These are phyloP conservation scores for Madoqua kirkii DNA, from an alignment of 2,113 vertebrate species.

Conservation along the genomic window DNA sequence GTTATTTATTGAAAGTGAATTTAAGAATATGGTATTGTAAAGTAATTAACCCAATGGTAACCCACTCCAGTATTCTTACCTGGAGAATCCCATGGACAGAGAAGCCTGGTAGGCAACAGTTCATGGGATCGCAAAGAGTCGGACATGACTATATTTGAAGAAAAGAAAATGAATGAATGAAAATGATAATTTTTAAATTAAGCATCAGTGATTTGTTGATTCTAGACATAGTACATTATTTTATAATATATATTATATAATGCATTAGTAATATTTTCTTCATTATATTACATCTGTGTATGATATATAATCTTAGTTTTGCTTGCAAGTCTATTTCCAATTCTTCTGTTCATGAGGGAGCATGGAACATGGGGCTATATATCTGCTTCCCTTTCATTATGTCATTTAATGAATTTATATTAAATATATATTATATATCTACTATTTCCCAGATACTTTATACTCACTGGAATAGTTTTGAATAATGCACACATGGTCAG, in stretches of 20 bases:
- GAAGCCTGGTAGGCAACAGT: too few species aligned
- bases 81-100: too few species aligned
- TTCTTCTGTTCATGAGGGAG: background rate
- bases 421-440: background rate
- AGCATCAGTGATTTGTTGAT: background rate
- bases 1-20: background rate
- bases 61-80: too few species aligned
- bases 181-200: background rate
- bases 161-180: background rate
- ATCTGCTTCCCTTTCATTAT: background rate
- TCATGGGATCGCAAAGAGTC: fast-evolving
- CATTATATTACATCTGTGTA: background rate
- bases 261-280: background rate
- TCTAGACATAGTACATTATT: background rate
- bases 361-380: background rate
- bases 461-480: background rate
- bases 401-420: background rate
- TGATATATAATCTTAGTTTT: background rate
- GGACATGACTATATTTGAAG: too few species aligned
- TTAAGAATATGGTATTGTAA: background rate
- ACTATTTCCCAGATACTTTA: background rate
- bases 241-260: background rate
- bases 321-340: background rate
- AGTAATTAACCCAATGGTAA: too few species aligned
- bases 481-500: background rate